Percentiles rank a stretch among this genome's conserved stretches.
phyloP scores from a whole-genome alignment of 2,797 vertebrate species.

The Miichthys miiuy region DNA sequence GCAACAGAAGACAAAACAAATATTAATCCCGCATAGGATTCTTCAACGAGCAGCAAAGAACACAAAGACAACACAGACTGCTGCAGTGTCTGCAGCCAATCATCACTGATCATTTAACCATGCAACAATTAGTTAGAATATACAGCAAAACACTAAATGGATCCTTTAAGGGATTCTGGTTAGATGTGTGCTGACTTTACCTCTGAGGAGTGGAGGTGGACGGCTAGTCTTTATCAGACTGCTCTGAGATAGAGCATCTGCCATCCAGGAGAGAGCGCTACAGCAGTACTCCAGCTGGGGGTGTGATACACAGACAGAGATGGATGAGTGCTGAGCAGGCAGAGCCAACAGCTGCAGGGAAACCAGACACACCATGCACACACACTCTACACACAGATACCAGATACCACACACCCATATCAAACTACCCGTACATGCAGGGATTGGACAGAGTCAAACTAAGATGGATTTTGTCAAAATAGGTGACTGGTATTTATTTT shows the following conservation, averaged over 20 bases:
- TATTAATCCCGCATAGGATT: not conserved
- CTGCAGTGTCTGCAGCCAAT: no score
- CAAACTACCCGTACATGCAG: not conserved
- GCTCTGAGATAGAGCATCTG: constrained; percentile 85
- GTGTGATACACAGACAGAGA: constrained; percentile 22
- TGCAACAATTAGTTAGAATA: no score
- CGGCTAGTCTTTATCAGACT: constrained; percentile 75
- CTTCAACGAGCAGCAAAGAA: not conserved
- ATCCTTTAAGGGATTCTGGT: not conserved
- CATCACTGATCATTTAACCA: no score
- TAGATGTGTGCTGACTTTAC: constrained; percentile 36
- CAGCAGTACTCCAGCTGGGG: constrained; percentile 87
- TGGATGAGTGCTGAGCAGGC: constrained; percentile 66
- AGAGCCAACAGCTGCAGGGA: constrained; percentile 71
- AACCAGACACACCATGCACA: constrained; percentile 43
- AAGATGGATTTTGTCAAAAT: no score
- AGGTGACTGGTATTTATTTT: no score
- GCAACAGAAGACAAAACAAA: constrained; percentile 22
- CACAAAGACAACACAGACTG: not conserved
- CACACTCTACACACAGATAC: not conserved
- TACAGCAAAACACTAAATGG: not conserved
- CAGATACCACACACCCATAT: not conserved
- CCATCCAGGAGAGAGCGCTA: constrained; percentile 87
- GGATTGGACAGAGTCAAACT: not conserved
- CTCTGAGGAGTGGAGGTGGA: constrained; percentile 70